Evolutionary conservation across 2,888 invertebrate genomes (phyloP).

Genomic region (Cylindroiulus punctatus): DNA sequence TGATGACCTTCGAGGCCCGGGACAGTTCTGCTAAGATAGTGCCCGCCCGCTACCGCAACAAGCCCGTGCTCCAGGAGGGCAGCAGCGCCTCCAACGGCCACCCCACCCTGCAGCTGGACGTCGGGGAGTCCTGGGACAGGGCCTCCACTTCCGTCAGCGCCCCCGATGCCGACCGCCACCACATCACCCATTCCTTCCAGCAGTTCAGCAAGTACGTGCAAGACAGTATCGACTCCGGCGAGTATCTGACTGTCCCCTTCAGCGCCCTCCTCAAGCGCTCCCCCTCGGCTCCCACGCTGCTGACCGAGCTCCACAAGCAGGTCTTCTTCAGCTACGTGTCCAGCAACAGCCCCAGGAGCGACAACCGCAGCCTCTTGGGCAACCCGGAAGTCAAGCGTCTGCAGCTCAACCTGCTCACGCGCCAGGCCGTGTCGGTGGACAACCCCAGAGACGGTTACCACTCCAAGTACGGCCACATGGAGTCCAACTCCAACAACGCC

Average conservation of each 20-base stretch:
- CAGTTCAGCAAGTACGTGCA: slow-evolving; percentile 68
- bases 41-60: slow-evolving; percentile 73
- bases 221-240: slow-evolving; percentile 60
- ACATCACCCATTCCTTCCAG: slow-evolving; percentile 69
- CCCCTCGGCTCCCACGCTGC: slow-evolving; percentile 56
- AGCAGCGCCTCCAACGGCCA: neutral
- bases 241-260: slow-evolving; percentile 35
- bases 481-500: neutral
- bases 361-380: slow-evolving; percentile 56
- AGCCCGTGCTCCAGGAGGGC: neutral
- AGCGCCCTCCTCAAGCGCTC: slow-evolving; percentile 51
- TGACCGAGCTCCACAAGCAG: slow-evolving; percentile 12
- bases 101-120: neutral
- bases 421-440: slow-evolving; percentile 61
- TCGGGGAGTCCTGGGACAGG: neutral
- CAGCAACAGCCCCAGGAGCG: slow-evolving; percentile 32
- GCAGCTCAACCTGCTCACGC: slow-evolving; percentile 47
- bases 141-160: neutral
- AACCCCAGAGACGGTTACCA: slow-evolving; percentile 57
- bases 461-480: slow-evolving; percentile 29
- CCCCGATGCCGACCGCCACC: slow-evolving; percentile 62
- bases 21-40: slow-evolving; percentile 94
- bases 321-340: neutral
- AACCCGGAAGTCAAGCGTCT: slow-evolving; percentile 54
- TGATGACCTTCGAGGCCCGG: slow-evolving; percentile 97